phyloP scores from a whole-genome alignment of 1,140 invertebrate species.

The Archegozetes longisetosus region DNA sequence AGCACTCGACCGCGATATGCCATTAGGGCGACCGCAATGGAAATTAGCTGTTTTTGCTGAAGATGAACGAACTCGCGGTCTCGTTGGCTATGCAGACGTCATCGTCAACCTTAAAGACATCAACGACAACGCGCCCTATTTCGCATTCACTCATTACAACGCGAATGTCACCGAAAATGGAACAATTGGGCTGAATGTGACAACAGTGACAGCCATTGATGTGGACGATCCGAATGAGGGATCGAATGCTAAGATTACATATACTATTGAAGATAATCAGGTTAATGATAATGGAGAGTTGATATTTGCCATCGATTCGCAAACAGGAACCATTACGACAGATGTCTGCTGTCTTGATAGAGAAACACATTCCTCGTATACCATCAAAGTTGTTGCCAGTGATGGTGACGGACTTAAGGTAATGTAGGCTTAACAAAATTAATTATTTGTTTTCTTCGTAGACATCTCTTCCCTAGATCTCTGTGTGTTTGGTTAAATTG shows the following conservation, averaged over 20 bases:
- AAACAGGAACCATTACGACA: conserved; percentile 85
- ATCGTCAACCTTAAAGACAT: conserved; percentile 93
- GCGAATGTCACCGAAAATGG: conserved; percentile 90
- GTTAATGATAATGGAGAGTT: conserved; percentile 85
- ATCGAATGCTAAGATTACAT: conserved; percentile 71
- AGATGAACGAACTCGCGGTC: conserved; percentile 60
- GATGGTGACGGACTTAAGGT: conserved; percentile 24
- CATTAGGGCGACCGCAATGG: conserved; percentile 86
- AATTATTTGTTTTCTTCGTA: background rate
- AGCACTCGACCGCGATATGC: conserved; percentile 87
- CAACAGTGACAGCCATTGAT: conserved; percentile 93
- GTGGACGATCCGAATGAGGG: conserved; percentile 88
- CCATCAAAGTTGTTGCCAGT: conserved; percentile 58
- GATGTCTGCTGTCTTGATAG: conserved; percentile 82
- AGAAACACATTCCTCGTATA: conserved; percentile 88
- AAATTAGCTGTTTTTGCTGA: conserved; percentile 71
- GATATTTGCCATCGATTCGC: conserved; percentile 84
- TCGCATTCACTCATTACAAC: conserved; percentile 71
- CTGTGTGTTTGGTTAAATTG: too few species aligned
- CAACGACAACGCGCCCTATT: conserved; percentile 93
- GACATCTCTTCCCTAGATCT: background rate
- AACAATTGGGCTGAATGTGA: conserved; percentile 72
- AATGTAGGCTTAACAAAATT: background rate
- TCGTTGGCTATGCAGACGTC: conserved; percentile 91
- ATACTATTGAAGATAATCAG: conserved; percentile 90